Evolutionary conservation across 2,113 vertebrate genomes (phyloP).

Genomic region (Muntiacus muntjak): DNA sequence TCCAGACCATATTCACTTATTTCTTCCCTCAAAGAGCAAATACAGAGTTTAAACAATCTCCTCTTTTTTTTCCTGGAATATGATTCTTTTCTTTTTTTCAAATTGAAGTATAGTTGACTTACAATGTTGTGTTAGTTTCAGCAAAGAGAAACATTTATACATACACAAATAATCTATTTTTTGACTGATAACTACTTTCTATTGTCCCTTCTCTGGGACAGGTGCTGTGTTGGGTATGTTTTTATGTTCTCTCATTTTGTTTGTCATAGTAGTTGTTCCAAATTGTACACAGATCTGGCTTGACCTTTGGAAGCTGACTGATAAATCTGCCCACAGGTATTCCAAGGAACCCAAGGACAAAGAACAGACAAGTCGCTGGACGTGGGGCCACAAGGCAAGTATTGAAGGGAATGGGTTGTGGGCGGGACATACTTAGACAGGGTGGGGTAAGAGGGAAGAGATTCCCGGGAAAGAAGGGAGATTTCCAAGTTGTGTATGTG

Average conservation of each 20-base stretch:
- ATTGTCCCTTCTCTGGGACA: not conserved
- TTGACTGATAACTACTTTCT: not conserved
- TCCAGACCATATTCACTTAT: not conserved
- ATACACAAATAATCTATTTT: not conserved
- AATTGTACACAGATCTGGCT: not conserved
- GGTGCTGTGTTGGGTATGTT: not conserved
- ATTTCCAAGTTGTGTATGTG: not conserved
- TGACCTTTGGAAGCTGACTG: slow-evolving; percentile 13
- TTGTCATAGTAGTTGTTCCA: not conserved
- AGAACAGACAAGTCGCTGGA: not conserved
- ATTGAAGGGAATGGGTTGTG: not conserved
- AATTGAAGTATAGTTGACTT: not conserved
- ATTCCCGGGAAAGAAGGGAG: slow-evolving; percentile 29
- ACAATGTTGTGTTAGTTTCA: not conserved
- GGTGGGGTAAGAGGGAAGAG: not conserved
- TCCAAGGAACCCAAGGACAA: not conserved
- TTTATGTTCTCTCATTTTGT: not conserved
- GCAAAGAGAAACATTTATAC: not conserved
- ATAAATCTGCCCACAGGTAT: not conserved
- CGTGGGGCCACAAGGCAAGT: not conserved
- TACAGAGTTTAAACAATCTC: not conserved
- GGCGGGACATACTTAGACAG: not conserved
- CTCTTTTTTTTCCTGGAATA: not conserved
- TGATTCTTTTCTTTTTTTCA: not conserved
- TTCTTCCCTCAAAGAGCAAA: not conserved